Percentiles rank a stretch among this genome's conserved stretches.
Evolutionary conservation across 2,113 vertebrate genomes (phyloP).

Genomic region (Scomber scombrus): DNA sequence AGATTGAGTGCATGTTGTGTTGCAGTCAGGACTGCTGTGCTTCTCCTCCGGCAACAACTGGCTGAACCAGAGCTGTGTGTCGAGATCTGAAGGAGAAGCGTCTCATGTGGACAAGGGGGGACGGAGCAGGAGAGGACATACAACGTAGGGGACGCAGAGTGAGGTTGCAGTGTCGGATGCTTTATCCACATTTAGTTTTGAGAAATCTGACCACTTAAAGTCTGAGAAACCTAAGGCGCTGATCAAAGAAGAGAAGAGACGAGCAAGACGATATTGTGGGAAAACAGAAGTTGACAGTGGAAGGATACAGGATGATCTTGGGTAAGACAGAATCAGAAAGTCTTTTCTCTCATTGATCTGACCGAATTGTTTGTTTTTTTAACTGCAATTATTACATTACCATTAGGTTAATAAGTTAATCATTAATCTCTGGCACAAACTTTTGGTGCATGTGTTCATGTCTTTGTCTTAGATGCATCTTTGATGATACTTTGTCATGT

Average conservation of each 20-base stretch:
- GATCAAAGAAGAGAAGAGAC: constrained; percentile 38
- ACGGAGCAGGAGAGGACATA: constrained; percentile 4
- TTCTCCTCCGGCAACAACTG: constrained; percentile 65
- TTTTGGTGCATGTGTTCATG: constrained; percentile 32
- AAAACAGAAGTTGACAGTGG: constrained; percentile 66
- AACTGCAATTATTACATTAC: background rate
- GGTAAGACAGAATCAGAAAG: constrained; percentile 66
- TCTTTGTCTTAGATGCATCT: constrained; percentile 2
- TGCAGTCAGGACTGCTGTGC: constrained; percentile 49
- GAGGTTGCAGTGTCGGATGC: constrained; percentile 53
- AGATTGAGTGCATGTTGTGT: constrained; percentile 58
- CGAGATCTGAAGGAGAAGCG: constrained; percentile 42
- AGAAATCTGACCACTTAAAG: constrained; percentile 36
- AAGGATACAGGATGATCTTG: constrained; percentile 80
- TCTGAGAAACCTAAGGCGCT: constrained; percentile 53
- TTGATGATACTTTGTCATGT: background rate
- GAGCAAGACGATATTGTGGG: constrained; percentile 51
- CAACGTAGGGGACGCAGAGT: constrained; percentile 49
- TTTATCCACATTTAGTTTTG: constrained; percentile 53
- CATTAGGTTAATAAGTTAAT: constrained; percentile 10
- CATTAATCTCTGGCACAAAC: constrained; percentile 35
- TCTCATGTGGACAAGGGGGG: constrained; percentile 41
- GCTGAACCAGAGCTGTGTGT: constrained; percentile 28
- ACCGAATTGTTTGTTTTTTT: constrained; percentile 24
- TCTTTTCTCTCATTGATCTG: constrained; percentile 10